Percentiles rank a stretch among this genome's conserved stretches.
Conservation (phyloP, 1,140 invertebrate species). For the Laupala kohalensis region DNA sequence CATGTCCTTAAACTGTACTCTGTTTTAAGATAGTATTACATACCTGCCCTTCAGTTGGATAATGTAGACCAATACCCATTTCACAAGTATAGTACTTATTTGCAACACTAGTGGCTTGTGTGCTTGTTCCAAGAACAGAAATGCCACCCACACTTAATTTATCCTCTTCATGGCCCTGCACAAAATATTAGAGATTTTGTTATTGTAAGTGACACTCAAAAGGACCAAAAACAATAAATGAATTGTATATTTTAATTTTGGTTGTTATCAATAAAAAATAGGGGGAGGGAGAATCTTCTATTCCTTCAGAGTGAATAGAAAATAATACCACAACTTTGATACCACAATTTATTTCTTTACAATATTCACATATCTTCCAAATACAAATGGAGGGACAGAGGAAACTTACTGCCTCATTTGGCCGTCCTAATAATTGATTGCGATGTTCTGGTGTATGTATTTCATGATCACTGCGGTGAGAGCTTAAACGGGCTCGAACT, state of each 20-base stretch:
- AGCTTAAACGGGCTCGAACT: constrained; percentile 25
- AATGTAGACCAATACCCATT: neutral
- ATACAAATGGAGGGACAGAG: no score
- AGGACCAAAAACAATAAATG: neutral
- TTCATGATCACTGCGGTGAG: constrained; percentile 43
- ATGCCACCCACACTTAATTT: neutral
- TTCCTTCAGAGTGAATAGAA: no score
- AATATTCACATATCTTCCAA: no score
- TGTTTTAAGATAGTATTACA: neutral
- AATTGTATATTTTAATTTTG: no score
- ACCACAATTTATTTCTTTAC: no score
- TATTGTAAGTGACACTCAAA: neutral
- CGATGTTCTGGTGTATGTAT: constrained; percentile 40
- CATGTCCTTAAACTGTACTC: no score
- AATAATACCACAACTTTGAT: no score
- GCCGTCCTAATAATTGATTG: constrained; percentile 13
- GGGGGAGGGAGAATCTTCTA: no score
- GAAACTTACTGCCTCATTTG: constrained; percentile 20
- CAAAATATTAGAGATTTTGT: neutral
- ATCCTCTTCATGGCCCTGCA: neutral
- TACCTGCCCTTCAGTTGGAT: neutral
- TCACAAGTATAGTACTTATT: neutral
- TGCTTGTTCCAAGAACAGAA: neutral
- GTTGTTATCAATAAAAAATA: no score
- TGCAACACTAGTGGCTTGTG: neutral